These are phyloP conservation scores for Amiota communis DNA, from an alignment of 2,888 invertebrate species.

Conservation along the genomic window DNA sequence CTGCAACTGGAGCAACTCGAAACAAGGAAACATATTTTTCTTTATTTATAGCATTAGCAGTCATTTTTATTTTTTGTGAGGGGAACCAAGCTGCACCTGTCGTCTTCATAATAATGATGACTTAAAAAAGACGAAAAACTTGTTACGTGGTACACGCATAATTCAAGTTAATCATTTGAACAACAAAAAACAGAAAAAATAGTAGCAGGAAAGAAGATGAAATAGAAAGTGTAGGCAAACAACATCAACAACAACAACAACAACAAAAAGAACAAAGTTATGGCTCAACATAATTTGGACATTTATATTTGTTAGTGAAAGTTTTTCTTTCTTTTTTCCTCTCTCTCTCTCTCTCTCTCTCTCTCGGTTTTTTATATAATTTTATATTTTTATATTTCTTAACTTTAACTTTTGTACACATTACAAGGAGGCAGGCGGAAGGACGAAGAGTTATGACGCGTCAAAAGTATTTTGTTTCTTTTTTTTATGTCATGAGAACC, in stretches of 20 bases:
- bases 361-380: not conserved
- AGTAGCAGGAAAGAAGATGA: not conserved
- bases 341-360: too few species aligned
- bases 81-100: constrained; percentile 15
- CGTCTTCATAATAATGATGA: too few species aligned
- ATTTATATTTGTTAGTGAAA: constrained; percentile 57
- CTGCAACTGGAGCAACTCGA: constrained; percentile 14
- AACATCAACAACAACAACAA: too few species aligned
- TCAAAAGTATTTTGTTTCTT: constrained; percentile 40
- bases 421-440: too few species aligned
- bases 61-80: constrained; percentile 2
- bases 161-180: constrained; percentile 64
- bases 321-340: not conserved
- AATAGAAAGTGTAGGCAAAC: not conserved
- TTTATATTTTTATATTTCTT: not conserved
- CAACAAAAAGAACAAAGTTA: constrained; percentile 14
- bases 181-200: constrained; percentile 28
- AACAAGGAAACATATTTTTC: not conserved
- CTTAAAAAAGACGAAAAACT: not conserved
- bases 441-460: constrained; percentile 50
- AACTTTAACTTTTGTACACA: too few species aligned
- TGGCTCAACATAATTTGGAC: constrained; percentile 59
- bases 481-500: constrained; percentile 12
- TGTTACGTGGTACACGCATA: constrained; percentile 57
- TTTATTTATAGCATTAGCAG: constrained; percentile 15